phyloP scores from a whole-genome alignment of 2,888 invertebrate species.

The Patella depressa region DNA sequence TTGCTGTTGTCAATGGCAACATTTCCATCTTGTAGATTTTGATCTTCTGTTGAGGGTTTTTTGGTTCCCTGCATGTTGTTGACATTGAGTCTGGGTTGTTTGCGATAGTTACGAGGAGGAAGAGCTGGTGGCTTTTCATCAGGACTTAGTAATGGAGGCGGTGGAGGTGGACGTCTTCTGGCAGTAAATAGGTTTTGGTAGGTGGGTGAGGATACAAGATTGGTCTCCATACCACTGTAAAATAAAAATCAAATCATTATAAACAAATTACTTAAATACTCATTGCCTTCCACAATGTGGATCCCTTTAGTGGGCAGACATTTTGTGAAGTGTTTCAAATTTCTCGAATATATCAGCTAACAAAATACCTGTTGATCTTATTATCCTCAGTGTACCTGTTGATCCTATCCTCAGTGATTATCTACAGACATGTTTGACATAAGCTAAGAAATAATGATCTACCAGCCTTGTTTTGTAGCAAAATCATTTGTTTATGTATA shows the following conservation, averaged over 20 bases:
- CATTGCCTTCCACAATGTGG: no score
- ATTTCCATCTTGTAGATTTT: slow-evolving; percentile 21
- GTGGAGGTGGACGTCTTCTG: slow-evolving; percentile 39
- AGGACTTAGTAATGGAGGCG: slow-evolving; percentile 48
- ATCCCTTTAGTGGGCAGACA: no score
- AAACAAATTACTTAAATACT: no score
- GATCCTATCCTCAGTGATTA: no score
- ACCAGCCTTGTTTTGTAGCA: no score
- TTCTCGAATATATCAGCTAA: no score
- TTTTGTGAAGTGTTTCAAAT: no score
- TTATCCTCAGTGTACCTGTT: no score
- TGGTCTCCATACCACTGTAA: slow-evolving; percentile 48
- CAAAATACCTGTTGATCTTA: no score
- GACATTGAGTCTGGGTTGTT: slow-evolving; percentile 20
- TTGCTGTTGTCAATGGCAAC: slow-evolving; percentile 30
- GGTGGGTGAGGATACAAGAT: slow-evolving; percentile 42
- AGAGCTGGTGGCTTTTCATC: slow-evolving; percentile 57
- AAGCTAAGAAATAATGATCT: no score
- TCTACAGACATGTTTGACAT: no score
- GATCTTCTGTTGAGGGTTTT: slow-evolving; percentile 18
- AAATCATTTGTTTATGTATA: no score
- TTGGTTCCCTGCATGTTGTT: slow-evolving; percentile 22
- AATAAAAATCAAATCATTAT: background rate
- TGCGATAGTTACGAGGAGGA: slow-evolving; percentile 54
- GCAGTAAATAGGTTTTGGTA: slow-evolving; percentile 47